Percentiles rank a stretch among this genome's conserved stretches.
Conservation (phyloP, 2,113 vertebrate species). For the Psittacula cyanocephala region DNA sequence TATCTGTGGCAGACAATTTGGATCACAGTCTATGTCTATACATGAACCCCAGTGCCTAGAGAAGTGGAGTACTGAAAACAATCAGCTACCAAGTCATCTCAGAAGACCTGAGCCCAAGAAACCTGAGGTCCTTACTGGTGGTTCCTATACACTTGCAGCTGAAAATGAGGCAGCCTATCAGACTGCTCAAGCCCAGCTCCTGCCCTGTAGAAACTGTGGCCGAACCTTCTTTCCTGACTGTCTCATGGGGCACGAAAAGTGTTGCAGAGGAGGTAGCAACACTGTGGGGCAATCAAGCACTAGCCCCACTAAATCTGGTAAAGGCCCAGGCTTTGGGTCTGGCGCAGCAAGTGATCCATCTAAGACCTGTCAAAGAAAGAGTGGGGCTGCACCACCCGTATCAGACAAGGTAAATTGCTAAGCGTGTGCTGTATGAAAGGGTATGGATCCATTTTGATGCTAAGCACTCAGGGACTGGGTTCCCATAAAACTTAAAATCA, state of each 20-base stretch:
- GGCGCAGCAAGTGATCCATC: background rate
- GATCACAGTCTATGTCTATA: constrained; percentile 73
- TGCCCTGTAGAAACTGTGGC: constrained; percentile 70
- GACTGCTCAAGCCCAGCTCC: constrained; percentile 67
- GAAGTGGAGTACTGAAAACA: constrained; percentile 76
- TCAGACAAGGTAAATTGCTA: constrained; percentile 65
- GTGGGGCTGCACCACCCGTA: background rate
- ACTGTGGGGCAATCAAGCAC: background rate
- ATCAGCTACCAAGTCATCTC: constrained; percentile 67
- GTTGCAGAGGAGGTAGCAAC: constrained; percentile 49
- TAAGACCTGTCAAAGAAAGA: background rate
- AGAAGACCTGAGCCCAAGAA: constrained; percentile 70
- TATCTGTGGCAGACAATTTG: constrained; percentile 80
- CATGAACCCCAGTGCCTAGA: constrained; percentile 79
- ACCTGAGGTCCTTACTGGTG: constrained; percentile 1
- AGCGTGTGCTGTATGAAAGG: background rate
- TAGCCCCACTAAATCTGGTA: background rate
- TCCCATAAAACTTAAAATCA: background rate
- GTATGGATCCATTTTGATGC: background rate
- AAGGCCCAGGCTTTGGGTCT: background rate
- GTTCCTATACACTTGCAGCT: background rate
- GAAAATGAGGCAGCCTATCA: constrained; percentile 55
- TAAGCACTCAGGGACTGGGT: background rate
- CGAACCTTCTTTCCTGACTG: constrained; percentile 69
- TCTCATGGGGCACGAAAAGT: constrained; percentile 69